Base-by-base conservation (phyloP, 2,888 invertebrate genomes). In the Mesorhabditis spiculigera region DNA sequence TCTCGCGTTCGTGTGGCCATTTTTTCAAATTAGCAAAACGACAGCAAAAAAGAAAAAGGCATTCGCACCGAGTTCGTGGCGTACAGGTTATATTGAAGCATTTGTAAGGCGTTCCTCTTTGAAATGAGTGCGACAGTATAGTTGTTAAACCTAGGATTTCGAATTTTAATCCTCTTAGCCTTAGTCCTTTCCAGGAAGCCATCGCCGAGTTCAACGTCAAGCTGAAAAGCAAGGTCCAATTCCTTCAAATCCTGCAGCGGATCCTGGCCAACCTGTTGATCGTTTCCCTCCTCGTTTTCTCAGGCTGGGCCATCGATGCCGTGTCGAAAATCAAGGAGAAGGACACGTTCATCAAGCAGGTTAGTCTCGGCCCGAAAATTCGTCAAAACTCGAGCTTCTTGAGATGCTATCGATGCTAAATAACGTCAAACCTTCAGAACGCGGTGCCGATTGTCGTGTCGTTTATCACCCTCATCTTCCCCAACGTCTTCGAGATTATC, bases 181-280 rank as follows among this genome's bases (percentile, higher is more conserved):
- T 45, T 10, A 5, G n/a, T 42, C 63, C 64, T 50, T 80, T 80
- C 5, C 75, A 88, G 87, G 88, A 88, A 82, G 79, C 87, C 4
- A 87, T 88, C 63, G 79, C 87, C 45, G 89, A 95, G 92, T 70
- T 95, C 93, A 87, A 93, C 91, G 88, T 93, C 92, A 86, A 92
- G 92, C 85, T 92, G 92, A 87, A 90, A 91, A 77, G 90, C 91
- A 88, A 80, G 64, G 78, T 81, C 68, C 77, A 76, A 78, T 83
- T 77, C 62, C 45, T 73, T 10, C 68, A 73, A 65, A 65, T 75
- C 50, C 50, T 91, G 43, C 89, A 91, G 28, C 90, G 95, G 69
- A 90, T 93, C 13, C 86, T 94, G 65, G 94, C 94, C 4, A 95
- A 96, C 87, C 87, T 93, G 28, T 88, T 92, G 68, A 92, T 96